Percentiles rank a stretch among this genome's conserved stretches.
Conservation (phyloP, 23 tunicate species). For the Botrylloides violaceus region DNA sequence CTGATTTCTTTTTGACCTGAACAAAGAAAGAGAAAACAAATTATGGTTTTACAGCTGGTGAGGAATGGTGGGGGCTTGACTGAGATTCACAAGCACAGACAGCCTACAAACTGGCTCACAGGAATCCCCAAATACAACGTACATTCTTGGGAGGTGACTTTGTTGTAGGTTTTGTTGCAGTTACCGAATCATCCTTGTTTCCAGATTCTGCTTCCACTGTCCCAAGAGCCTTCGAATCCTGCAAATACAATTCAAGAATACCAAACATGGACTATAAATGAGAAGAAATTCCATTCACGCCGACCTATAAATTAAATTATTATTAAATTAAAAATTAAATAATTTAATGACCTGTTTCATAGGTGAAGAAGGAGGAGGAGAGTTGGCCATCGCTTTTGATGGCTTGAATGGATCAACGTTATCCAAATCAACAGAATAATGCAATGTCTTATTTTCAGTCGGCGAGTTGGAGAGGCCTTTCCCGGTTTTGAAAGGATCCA, state of each 20-base stretch:
- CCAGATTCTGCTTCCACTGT: background rate
- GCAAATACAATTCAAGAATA: no score
- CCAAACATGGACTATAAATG: no score
- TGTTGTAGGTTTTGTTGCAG: background rate
- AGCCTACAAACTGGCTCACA: no score
- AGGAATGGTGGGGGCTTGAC: background rate
- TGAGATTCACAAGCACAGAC: no score
- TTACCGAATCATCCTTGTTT: background rate
- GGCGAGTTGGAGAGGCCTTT: constrained; percentile 17
- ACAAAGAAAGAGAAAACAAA: no score
- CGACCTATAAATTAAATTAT: no score
- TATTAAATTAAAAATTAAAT: no score
- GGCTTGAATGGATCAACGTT: constrained; percentile 25
- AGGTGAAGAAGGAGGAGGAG: constrained; percentile 10
- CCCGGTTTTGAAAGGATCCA: constrained; percentile 9
- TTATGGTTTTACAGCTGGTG: background rate
- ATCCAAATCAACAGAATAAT: background rate
- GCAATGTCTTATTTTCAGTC: background rate
- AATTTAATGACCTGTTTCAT: no score
- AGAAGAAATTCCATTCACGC: no score
- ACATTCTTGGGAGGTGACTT: background rate
- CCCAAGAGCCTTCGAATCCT: no score
- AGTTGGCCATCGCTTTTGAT: constrained; percentile 4
- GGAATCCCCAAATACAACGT: no score
- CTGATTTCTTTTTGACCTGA: constrained; percentile 11